Evolutionary conservation across 2,113 vertebrate genomes (phyloP), one percentile per base, ranked within the genome.

Genomic region (Apteryx mantelli): DNA sequence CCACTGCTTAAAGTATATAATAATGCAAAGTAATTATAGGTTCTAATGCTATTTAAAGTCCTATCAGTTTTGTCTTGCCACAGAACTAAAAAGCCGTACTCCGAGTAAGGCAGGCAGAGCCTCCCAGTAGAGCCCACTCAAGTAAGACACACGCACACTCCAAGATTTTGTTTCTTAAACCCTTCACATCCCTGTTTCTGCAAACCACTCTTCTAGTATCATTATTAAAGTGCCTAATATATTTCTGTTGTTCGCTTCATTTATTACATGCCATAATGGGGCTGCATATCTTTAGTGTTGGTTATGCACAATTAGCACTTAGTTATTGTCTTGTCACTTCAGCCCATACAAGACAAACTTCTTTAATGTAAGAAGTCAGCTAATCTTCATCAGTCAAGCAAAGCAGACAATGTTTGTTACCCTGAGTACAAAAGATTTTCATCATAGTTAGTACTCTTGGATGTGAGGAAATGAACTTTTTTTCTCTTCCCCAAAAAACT

Each of bases 231-330:
- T 8, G 3, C 95, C 97, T 97, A 96, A 98, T 98, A 98, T 90
- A 97, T 98, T 98, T 98, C 98, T 94, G 86, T 96, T 98, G 94
- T 96, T 95, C 53, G 93, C 98, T 98, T 97, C 97, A 98, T 98
- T 98, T 98, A 98, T 98, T 98, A 96, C 97, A 63, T 76, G 97
- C 96, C 94, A 91, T 97, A 97, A 98, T 97, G 97, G 97, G 94
- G 77, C 97, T 97, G 97, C 97, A 96, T 98, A 97, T 98, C 98
- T 97, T 97, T 98, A 98, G 98, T 94, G 95, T 97, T 97, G 98
- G 99, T 98, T 99, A 98, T 98, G 98, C 99, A 98, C 98, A 99
- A 99, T 99, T 99, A 99, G 98, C 98, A 98, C 97, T 98, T 87
- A 97, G 98, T 99, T 99, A 99, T 98, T 98, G 98, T 99, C 98